Conservation (phyloP, 2,113 vertebrate genomes). For the Alaudala cheleensis region DNA sequence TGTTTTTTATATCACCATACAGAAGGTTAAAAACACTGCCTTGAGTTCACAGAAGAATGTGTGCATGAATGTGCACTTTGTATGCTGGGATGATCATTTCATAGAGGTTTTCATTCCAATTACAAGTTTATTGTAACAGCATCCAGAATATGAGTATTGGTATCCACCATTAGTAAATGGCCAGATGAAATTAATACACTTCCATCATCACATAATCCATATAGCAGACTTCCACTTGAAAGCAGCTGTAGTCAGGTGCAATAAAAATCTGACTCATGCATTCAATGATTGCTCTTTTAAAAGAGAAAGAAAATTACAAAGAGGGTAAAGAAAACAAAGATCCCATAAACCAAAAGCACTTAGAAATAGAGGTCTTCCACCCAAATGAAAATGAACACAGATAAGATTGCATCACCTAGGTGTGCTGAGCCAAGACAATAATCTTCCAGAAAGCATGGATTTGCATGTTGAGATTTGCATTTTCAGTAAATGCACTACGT, state of each 20-base stretch:
- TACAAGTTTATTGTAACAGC: not conserved
- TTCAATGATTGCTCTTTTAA: not conserved
- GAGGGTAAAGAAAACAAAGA: not conserved
- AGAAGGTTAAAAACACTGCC: not conserved
- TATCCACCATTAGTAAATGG: not conserved
- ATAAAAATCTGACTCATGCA: slow-evolving; percentile 13
- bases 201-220: not conserved
- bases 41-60: not conserved
- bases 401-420: not conserved
- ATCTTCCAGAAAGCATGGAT: slow-evolving; percentile 35
- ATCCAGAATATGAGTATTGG: not conserved
- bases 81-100: not conserved
- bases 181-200: not conserved
- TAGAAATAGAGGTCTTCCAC: not conserved
- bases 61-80: not conserved
- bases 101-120: not conserved
- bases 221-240: not conserved
- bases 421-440: not conserved
- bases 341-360: not conserved
- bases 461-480: slow-evolving; percentile 36
- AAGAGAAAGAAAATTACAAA: not conserved
- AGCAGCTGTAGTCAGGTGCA: not conserved
- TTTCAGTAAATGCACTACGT: slow-evolving; percentile 46
- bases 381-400: not conserved
- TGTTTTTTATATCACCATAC: not conserved